These are phyloP conservation scores for Scrobipalpa atriplicella DNA, from an alignment of 2,888 invertebrate genomes.

Conservation along the genomic window DNA sequence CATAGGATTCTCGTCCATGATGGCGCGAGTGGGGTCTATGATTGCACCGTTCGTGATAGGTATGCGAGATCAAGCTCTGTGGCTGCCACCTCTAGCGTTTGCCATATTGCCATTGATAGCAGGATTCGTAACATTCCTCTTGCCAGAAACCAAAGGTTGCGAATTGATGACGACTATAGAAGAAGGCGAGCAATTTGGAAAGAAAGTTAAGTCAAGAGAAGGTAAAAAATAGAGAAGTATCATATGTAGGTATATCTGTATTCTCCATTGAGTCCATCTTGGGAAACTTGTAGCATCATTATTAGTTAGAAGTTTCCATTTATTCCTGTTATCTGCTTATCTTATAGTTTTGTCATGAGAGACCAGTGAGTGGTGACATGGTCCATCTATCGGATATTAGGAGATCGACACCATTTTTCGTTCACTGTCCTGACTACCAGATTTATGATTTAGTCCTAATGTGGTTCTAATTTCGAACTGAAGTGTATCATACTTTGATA, in stretches of 20 bases:
- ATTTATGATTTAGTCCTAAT: too few species aligned
- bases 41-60: conserved; percentile 91
- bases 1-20: conserved; percentile 94
- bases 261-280: background rate
- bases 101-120: conserved; percentile 86
- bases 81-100: conserved; percentile 88
- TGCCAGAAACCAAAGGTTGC: conserved; percentile 91
- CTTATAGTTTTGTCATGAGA: too few species aligned
- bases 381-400: too few species aligned
- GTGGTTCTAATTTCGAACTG: too few species aligned
- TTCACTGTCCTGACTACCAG: too few species aligned
- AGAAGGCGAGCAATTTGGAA: conserved; percentile 86
- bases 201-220: conserved; percentile 41
- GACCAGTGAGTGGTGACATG: too few species aligned
- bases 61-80: conserved; percentile 70
- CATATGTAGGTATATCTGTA: background rate
- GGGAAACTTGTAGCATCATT: too few species aligned
- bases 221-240: conserved; percentile 7
- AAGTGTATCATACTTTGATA: too few species aligned
- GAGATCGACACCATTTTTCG: too few species aligned
- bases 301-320: too few species aligned
- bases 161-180: conserved; percentile 90
- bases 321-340: too few species aligned
- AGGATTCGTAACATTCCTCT: conserved; percentile 77
- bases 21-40: conserved; percentile 93